A percentile compares a stretch with the other conserved stretches of the same genome.
Evolutionary conservation across 2,113 vertebrate species (phyloP).

Genomic region (Rhinolophus ferrumequinum): DNA sequence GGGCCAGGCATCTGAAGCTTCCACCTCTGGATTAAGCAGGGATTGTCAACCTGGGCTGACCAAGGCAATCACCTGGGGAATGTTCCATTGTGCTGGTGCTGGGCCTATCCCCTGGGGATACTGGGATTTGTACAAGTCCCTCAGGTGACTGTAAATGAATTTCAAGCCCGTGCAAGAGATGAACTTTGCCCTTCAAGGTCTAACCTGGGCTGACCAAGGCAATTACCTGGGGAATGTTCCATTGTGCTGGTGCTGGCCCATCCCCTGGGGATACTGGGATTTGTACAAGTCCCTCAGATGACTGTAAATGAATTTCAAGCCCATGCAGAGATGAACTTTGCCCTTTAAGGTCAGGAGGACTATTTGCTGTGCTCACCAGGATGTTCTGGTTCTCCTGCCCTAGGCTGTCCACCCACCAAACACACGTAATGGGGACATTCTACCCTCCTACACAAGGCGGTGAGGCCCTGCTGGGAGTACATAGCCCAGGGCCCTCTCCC

Average conservation of each 20-base stretch:
- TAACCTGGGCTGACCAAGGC: background rate
- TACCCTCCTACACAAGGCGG: accelerated
- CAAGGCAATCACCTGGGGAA: background rate
- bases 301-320: background rate
- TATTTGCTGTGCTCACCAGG: background rate
- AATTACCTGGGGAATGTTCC: background rate
- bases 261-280: background rate
- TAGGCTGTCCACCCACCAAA: background rate
- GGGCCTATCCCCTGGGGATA: background rate
- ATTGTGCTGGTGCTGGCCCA: background rate
- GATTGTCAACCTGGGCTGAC: background rate
- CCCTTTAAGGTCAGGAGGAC: background rate
- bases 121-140: background rate
- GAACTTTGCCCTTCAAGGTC: background rate
- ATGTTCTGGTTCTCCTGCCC: background rate
- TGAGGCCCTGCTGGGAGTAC: background rate
- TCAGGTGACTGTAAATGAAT: background rate
- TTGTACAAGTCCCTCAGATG: background rate
- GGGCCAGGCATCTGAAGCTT: background rate
- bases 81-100: background rate
- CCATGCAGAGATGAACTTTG: background rate
- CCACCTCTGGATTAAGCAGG: background rate
- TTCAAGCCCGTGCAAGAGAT: background rate
- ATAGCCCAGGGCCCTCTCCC: background rate
- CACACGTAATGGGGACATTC: too few species aligned